Evolutionary conservation across 64 coral and sea anemone species (phyloP).

Genomic region (Exaiptasia diaphana): DNA sequence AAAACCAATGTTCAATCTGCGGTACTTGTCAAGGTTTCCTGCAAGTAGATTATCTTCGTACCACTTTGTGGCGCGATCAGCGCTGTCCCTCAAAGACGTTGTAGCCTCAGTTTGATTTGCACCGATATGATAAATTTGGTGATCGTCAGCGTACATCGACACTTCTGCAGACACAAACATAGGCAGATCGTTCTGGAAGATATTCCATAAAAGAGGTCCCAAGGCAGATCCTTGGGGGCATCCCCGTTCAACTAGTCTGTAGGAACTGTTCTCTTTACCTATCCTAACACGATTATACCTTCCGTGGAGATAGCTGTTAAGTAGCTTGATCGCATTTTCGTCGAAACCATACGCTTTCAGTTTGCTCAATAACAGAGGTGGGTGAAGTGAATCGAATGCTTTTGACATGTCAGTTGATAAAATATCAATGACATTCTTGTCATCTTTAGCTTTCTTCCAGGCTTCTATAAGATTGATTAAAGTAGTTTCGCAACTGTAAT

Average conservation of each 20-base stretch:
- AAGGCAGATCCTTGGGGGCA: no score
- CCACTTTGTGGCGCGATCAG: not conserved
- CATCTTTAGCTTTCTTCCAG: conserved; percentile 6
- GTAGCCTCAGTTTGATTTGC: not conserved
- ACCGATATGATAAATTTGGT: not conserved
- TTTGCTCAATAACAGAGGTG: conserved; percentile 20
- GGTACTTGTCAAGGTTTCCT: not conserved
- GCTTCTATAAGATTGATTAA: conserved; percentile 11
- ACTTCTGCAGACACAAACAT: not conserved
- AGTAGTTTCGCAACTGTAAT: conserved; percentile 1
- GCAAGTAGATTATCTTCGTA: not conserved
- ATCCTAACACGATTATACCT: no score
- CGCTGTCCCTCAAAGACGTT: not conserved
- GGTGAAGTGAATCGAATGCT: conserved; percentile 7
- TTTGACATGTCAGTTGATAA: conserved; percentile 32
- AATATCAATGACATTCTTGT: not conserved
- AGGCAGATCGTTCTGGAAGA: no score
- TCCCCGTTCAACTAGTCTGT: no score
- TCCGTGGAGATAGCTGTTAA: no score
- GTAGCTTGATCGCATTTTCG: not conserved
- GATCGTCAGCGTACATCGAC: not conserved
- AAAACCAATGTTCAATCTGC: no score
- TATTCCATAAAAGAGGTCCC: no score
- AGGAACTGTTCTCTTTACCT: no score
- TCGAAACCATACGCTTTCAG: conserved; percentile 16